Evolutionary conservation across 2,113 vertebrate species (phyloP), one percentile per base, ranked within the genome.

Genomic region (Ranitomeya variabilis): DNA sequence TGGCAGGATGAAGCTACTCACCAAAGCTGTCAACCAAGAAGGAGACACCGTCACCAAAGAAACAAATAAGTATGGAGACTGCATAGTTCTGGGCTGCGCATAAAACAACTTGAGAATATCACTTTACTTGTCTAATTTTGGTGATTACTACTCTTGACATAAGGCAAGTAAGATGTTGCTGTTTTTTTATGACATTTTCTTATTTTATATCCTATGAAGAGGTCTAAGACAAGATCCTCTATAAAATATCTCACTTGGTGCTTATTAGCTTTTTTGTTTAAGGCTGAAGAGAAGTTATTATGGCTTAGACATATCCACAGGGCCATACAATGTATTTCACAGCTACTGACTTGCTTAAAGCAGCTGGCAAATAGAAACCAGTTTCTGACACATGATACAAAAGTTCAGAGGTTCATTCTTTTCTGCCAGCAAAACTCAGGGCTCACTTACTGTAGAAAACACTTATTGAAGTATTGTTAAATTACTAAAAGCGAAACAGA

Each of bases 271-370:
- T 82, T 64, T 6, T 71, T 23, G 23, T 55, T 10, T 7, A 86
- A 74, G 59, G 37, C 14, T 14, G 51, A 59, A 86, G 18, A 51
- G 26, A 51, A 86, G 21, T 45, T 74, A 62, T 37, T 45, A 11
- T 77, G 23, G 52, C 18, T 66, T 26, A 79, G 79, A 77, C n/a
- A 26, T n/a, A 78, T 79, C 85, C 21, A 11, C 37, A 78, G 73
- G 74, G 74, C 85, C 7, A 66, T 16, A 26, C 21, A 64, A 54
- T 31, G 21, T 54, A 26, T 78, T 66, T 45, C 85, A 79, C 60
- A 79, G 74, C 85, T 86, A 59, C 16, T 78, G 76, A 79, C 59
- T 78, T 79, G 73, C 85, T 86, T 86, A 52, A 67, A 76, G 85
- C 85, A 79, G 60, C 85, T 86, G 85, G 79, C 85, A 86, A 86